A percentile compares a stretch with the other conserved stretches of the same genome.
Conservation (phyloP, 2,797 vertebrate species). For the Lepus townsendii region DNA sequence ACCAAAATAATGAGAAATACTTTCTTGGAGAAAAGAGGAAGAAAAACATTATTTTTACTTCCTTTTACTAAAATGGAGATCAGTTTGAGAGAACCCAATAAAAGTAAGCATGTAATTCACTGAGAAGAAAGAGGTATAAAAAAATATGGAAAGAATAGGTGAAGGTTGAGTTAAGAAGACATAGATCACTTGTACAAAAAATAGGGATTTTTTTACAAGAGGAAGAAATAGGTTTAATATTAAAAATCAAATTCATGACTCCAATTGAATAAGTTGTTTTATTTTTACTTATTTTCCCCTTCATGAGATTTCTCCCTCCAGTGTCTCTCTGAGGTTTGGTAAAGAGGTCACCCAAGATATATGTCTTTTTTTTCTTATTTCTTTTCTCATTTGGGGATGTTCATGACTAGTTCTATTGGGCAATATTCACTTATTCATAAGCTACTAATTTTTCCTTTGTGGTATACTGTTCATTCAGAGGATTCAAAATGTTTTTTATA, state of each 20-base stretch:
- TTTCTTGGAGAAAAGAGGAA: conserved; percentile 27
- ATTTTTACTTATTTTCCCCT: neutral
- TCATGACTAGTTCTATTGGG: conserved; percentile 45
- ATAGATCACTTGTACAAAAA: conserved; percentile 19
- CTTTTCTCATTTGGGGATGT: conserved; percentile 21
- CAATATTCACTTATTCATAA: conserved; percentile 54
- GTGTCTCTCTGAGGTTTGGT: conserved; percentile 54
- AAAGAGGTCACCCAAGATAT: conserved; percentile 63
- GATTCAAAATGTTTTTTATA: conserved; percentile 64
- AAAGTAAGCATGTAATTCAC: conserved; percentile 34
- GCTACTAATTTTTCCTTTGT: conserved; percentile 45
- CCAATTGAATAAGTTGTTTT: conserved; percentile 40
- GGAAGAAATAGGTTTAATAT: neutral
- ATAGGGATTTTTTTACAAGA: neutral
- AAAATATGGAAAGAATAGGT: neutral
- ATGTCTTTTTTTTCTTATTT: conserved; percentile 59
- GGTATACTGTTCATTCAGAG: conserved; percentile 20
- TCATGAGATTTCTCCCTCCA: conserved; percentile 15
- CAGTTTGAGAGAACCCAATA: neutral
- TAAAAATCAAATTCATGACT: conserved; percentile 32
- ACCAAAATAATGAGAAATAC: neutral
- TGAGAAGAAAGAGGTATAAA: neutral
- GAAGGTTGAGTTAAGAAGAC: conserved; percentile 19
- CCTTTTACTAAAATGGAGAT: conserved; percentile 37
- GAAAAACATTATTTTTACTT: neutral